Base-by-base conservation (phyloP, 2,797 vertebrate species). In the Chloroceryle amazona region DNA sequence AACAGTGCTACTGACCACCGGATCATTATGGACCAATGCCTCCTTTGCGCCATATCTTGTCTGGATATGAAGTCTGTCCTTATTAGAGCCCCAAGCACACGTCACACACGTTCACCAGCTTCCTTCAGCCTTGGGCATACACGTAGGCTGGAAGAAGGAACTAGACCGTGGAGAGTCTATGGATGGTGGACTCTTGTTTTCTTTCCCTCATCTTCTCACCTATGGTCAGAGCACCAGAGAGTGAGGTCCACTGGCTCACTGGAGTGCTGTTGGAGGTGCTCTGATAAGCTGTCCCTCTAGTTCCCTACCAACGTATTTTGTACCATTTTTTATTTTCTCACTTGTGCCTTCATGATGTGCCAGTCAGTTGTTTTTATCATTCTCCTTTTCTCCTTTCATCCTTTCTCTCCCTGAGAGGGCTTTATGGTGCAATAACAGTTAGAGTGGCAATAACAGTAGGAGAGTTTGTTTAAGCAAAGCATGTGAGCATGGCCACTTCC, bases 181-280 rank as follows among this genome's bases (percentile, higher is more conserved):
- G 42, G 60, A 92, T 47, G 4, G 1, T 67, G 17, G 82, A 13
- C 12, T 5, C 19, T 21, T 19, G 3, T 63, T 71, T 74, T 76
- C 35, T 41, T 60, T 51, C n/a, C 22, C 11, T 76, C 6, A 13
- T 13, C 10, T 31, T 91, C 9, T 71, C n/a, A 28, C 5, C 42
- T 57, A 9, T 67, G n/a, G 47, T 41, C 16, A 66, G 35, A 52
- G 47, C 31, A 47, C 2, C 26, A 74, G 28, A 42, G 37, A 25
- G 5, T n/a, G 20, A n/a, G n/a, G 33, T 37, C 33, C 35, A 4
- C 35, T 68, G 37, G 17, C n/a, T 78, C 11, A 19, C 3, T 51
- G 33, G 26, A 52, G 3, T 44, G 19, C 7, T 13, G 16, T 51
- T 5, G 3, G 2, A 1, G 5, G 8, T 61, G 5, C 16, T 49